phyloP scores from a whole-genome alignment of 2,888 invertebrate genomes.

The Leptogaster cylindrica region DNA sequence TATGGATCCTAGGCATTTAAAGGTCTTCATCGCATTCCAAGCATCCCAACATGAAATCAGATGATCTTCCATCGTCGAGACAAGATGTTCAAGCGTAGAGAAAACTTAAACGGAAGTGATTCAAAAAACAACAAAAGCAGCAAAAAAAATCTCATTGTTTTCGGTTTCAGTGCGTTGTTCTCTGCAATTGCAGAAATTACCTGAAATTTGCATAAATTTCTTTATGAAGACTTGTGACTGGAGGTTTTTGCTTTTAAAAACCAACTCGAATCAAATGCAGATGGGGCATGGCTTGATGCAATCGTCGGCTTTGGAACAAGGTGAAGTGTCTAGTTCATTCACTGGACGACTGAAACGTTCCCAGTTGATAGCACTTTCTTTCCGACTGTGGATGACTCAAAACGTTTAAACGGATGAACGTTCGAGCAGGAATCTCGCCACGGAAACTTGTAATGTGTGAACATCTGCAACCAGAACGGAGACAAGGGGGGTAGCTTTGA shows the following conservation, averaged over 20 bases:
- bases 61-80: background rate
- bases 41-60: background rate
- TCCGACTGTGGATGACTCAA: background rate
- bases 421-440: background rate
- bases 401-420: background rate
- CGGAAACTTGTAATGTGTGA: background rate
- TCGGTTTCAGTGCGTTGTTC: background rate
- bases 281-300: background rate
- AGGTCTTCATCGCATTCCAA: background rate
- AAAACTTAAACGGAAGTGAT: slow-evolving; percentile 24
- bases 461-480: background rate
- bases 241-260: background rate
- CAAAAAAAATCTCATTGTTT: slow-evolving; percentile 5
- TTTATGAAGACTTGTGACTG: background rate
- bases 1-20: background rate
- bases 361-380: slow-evolving; percentile 12
- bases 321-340: slow-evolving; percentile 29
- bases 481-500: background rate
- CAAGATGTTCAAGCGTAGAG: background rate
- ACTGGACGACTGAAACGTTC: background rate
- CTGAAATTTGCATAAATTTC: slow-evolving; percentile 16
- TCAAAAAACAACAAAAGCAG: background rate
- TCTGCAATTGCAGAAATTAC: background rate
- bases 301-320: slow-evolving; percentile 4
- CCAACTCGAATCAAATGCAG: background rate